A percentile compares a stretch with the other conserved stretches of the same genome.
These are phyloP conservation scores for Xiphophorus hellerii DNA, from an alignment of 2,113 vertebrate genomes.

Conservation along the genomic window DNA sequence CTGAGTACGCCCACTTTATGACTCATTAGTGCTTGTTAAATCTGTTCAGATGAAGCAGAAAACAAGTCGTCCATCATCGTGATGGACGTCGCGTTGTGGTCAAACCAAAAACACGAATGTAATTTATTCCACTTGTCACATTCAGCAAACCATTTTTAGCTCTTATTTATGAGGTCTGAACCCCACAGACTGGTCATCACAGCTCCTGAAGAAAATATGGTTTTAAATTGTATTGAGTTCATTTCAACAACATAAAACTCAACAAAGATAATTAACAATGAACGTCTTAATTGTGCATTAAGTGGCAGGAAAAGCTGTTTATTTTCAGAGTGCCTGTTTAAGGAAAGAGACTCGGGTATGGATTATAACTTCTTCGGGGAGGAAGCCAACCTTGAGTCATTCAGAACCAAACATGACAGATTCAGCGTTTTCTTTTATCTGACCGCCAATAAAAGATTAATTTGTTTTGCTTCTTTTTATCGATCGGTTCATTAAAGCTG, in stretches of 20 bases:
- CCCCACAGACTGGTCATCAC: not conserved
- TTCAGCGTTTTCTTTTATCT: not conserved
- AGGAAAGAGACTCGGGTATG: not conserved
- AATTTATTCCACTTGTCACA: conserved; percentile 35
- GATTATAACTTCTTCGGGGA: not conserved
- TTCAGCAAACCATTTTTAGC: conserved; percentile 58
- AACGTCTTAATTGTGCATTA: not conserved
- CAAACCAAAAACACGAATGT: not conserved
- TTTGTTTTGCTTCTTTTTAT: not conserved
- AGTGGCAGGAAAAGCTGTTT: not conserved
- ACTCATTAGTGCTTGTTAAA: not conserved
- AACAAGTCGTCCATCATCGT: not conserved
- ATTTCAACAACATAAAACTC: not conserved
- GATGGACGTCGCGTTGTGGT: not conserved
- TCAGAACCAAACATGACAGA: not conserved
- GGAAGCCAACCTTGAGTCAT: not conserved
- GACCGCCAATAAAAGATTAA: not conserved
- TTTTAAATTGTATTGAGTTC: not conserved
- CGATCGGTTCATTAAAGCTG: not conserved
- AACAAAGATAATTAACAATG: not conserved
- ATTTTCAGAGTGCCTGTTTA: no score
- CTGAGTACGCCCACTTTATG: no score
- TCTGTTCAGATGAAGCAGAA: not conserved
- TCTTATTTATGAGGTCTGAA: conserved; percentile 31
- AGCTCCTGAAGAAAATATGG: not conserved